Evolutionary conservation across 1,140 invertebrate genomes (phyloP), one percentile per base, ranked within the genome.

Genomic region (Neotoxoptera formosana): DNA sequence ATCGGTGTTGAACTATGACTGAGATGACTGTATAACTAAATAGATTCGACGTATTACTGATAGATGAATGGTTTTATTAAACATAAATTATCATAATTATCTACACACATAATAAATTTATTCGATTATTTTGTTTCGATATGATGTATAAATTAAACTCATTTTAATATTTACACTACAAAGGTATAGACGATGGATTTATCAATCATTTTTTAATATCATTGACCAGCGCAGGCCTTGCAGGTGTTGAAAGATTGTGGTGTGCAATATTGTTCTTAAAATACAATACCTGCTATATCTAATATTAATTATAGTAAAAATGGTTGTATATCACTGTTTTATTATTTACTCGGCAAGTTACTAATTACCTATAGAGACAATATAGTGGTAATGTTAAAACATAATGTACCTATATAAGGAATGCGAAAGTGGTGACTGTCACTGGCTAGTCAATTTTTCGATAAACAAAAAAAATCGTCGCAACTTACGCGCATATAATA

Each of bases 1-100:
- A 87, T 87, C 86, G 48, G 86, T 87, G n/a, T 48, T 87, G 86
- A 48, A 87, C 47, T 87, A 87, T 87, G 83, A 48, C 17, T 87
- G 45, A 47, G 41, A 47, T 86, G 41, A 41, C 60, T 76, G 60
- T 76, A 76, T 76, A n/a, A 76, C 60, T n/a, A 47, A 86, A 47
- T 86, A 25, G 21, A 47, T 47, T 47, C 21, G 23, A 47, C 84
- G 41, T 47, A 47, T 47, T n/a, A 45, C 84, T 47, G 84, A 86
- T 76, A n/a, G 45, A 41, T 47, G 45, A 86, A 86, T 30, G 84
- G 47, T 86, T 86, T 86, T 76, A 76, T 76, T 76, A 76, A 17
- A 76, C 60, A 76, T 76, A 47, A 86, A 86, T 86, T 86, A 30
- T 86, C 23, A 41, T 86, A 86, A 86, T 86, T 25, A 86, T 86